A percentile compares a stretch with the other conserved stretches of the same genome.
Evolutionary conservation across 1,140 invertebrate species (phyloP).

Genomic region (Spodoptera frugiperda): DNA sequence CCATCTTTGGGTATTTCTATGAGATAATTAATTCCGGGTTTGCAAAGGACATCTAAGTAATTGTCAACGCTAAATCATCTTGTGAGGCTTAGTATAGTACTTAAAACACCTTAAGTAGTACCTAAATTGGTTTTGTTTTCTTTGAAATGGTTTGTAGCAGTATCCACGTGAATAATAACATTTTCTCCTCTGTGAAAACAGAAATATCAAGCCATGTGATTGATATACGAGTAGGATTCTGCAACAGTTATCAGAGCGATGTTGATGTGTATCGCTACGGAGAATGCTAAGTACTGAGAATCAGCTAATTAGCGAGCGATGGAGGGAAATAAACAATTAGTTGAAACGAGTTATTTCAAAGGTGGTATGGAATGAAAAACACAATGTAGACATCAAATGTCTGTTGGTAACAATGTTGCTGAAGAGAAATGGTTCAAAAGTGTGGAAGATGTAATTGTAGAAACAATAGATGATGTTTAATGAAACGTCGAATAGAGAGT

Average conservation of each 20-base stretch:
- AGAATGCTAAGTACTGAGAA: conserved; percentile 34
- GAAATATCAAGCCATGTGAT: conserved; percentile 25
- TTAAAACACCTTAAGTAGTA: too few relatives aligned
- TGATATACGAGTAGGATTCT: conserved; percentile 27
- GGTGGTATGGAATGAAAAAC: too few relatives aligned
- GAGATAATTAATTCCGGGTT: not conserved
- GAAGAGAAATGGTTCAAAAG: too few relatives aligned
- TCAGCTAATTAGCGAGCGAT: conserved; percentile 30
- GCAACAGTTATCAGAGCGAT: conserved; percentile 29
- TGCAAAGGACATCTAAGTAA: not conserved
- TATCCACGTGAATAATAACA: not conserved
- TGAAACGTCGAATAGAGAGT: too few relatives aligned
- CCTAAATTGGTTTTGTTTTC: too few relatives aligned
- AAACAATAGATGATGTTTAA: too few relatives aligned
- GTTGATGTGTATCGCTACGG: conserved; percentile 33
- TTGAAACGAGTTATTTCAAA: not conserved
- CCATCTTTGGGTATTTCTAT: not conserved
- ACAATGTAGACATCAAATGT: not conserved
- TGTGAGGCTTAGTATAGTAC: too few relatives aligned
- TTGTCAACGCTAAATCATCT: too few relatives aligned
- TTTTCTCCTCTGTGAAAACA: conserved; percentile 27
- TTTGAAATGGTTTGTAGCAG: too few relatives aligned
- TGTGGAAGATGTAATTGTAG: too few relatives aligned
- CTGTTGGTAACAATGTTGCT: not conserved
- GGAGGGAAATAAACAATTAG: conserved; percentile 27